Conservation (phyloP, 2,797 vertebrate species). For the Phalloptychus januarius region DNA sequence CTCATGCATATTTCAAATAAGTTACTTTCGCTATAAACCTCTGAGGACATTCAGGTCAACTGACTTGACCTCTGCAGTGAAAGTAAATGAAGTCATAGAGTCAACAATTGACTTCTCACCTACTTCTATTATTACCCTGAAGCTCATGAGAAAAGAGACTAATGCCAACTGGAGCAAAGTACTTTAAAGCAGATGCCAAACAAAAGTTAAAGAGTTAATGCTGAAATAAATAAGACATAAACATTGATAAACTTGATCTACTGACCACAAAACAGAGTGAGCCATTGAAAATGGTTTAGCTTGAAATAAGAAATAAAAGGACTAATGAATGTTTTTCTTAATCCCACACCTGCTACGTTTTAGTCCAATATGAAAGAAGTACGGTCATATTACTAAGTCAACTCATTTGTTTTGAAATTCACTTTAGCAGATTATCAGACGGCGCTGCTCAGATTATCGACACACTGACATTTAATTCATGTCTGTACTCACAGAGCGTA, state of each 20-base stretch:
- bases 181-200: not conserved
- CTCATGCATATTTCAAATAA: not conserved
- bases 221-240: not conserved
- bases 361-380: not conserved
- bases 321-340: not conserved
- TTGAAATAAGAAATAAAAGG: not conserved
- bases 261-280: not conserved
- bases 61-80: conserved; percentile 40
- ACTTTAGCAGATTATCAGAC: not conserved
- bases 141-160: conserved; percentile 32
- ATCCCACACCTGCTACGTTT: conserved; percentile 12
- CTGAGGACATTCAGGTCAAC: not conserved
- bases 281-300: not conserved
- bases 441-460: not conserved
- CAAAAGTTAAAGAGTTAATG: not conserved
- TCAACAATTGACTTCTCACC: conserved; percentile 72
- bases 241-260: not conserved
- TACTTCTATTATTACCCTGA: conserved; percentile 69
- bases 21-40: not conserved
- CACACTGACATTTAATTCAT: not conserved
- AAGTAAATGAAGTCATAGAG: conserved; percentile 25
- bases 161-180: conserved; percentile 53
- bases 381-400: not conserved
- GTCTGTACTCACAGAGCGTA: conserved; percentile 63
- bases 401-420: not conserved